Base-by-base conservation (phyloP, 1,140 invertebrate genomes). In the Branchinecta lynchi region DNA sequence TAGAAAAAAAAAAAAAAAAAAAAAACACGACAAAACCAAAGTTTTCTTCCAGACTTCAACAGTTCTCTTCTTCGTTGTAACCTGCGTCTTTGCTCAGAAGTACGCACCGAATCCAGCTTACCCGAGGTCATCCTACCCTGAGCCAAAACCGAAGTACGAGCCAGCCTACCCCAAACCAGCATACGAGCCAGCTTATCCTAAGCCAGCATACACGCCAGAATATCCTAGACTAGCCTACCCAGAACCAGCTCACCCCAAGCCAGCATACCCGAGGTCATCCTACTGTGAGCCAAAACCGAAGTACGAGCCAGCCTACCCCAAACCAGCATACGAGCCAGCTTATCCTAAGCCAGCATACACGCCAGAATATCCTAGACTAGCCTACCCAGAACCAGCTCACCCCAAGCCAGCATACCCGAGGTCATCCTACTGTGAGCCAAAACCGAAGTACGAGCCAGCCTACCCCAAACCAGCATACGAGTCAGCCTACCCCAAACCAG, bases 181-280 rank as follows among this genome's bases (percentile, higher is more conserved):
- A 1, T 20, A 60, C 51, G 9, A 51, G 46, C 46, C 46, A 51
- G 9, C 46, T 9, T 51, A 51, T n/a, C 46, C 9, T n/a, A 9
- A 51, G 46, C 46, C 46, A 51, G 46, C 46, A 51, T 51, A 51
- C 46, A n/a, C n/a, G n/a, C n/a, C n/a, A n/a, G n/a, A n/a, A n/a
- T n/a, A n/a, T n/a, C n/a, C 46, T n/a, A 9, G n/a, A n/a, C 46
- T n/a, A 51, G 46, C 46, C n/a, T 51, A 51, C 46, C n/a, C n/a
- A n/a, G 9, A 51, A 51, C 46, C 46, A 51, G 46, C 46, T 9
- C n/a, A 51, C n/a, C 32, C 32, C 1, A 32, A 60, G 6, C 51
- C 51, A 60, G 12, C 51, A 3, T 60, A 60, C 51, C 51, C 12
- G 32, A 12, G 17, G 51, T 6, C 51, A 60, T 12, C 51, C 17